A percentile compares a stretch with the other conserved stretches of the same genome.
Evolutionary conservation across 2,888 invertebrate genomes (phyloP).

Genomic region (Clitarchus hookeri): DNA sequence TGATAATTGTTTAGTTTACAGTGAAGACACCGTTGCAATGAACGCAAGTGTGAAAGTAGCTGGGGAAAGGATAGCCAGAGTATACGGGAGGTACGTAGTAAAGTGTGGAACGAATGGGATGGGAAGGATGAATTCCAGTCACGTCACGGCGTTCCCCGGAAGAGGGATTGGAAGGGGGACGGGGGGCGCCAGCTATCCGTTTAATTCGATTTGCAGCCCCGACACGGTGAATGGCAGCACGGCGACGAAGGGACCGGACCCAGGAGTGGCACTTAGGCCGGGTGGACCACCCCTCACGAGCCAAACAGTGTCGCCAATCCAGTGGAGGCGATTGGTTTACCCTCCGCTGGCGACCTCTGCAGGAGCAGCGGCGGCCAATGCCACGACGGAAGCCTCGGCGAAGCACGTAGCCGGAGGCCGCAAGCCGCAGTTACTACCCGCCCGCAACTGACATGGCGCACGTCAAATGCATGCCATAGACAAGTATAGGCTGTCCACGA

Average conservation of each 20-base stretch:
- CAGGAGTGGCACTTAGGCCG: not conserved
- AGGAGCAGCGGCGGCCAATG: not conserved
- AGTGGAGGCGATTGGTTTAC: not conserved
- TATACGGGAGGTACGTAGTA: not conserved
- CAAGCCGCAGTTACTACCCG: no score
- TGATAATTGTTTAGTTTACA: no score
- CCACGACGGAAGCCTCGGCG: no score
- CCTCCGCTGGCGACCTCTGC: not conserved
- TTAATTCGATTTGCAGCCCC: constrained; percentile 6
- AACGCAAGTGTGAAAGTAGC: no score
- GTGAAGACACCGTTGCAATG: no score
- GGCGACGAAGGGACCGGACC: not conserved
- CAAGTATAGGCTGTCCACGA: no score
- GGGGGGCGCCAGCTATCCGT: not conserved
- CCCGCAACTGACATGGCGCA: no score
- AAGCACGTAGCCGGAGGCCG: no score
- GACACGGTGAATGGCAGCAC: not conserved
- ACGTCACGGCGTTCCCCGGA: not conserved
- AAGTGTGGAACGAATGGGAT: no score
- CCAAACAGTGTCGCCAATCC: not conserved
- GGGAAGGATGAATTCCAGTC: not conserved
- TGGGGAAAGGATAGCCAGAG: not conserved
- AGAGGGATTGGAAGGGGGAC: no score
- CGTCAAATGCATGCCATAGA: no score
- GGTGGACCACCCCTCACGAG: not conserved